Base-by-base conservation (phyloP, 2,888 invertebrate species). In the Gastrophysa polygoni region DNA sequence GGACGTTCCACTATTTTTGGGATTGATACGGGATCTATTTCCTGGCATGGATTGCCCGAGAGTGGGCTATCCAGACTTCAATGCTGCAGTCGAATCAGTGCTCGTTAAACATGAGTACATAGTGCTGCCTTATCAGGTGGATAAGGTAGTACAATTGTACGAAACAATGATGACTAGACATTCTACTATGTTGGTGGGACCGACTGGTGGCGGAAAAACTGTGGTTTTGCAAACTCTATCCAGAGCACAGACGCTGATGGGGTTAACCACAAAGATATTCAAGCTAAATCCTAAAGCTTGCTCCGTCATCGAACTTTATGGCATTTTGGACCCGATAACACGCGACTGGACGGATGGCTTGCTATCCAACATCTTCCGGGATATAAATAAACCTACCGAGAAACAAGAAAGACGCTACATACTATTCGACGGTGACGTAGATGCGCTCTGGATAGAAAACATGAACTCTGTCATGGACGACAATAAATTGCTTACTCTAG, bases 381-480 rank as follows among this genome's bases (percentile, higher is more conserved):
- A 95, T 78, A 91, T 95, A 82, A 96, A 96, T 82, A 90, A 87
- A 82, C 92, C 89, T 0, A 82, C 87, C 2, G 90, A 90, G 16
- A 88, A 85, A 73, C 84, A 89, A 67, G 94, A 95, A 77, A 86
- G 88, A 57, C 54, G 59, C 21, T 66, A 93, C 78, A 93, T 95
- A 49, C 83, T 96, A 49, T 96, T 95, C 82, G 96, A 96, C 78
- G 96, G 96, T 1, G 95, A 96, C 77, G 95, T 96, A 1, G 96
- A 96, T 83, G 93, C 96, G 0, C 84, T 95, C 43, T 96, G 96
- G 96, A 94, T 96, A 68, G 96, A 96, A 82, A 96, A 96, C 82
- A 96, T 96, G 95, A 96, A 96, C 83, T 95, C 95, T 0, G 95
- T 96, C 1, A 96, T 96, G 96, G 96, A 96, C 77, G 96, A 96